Conservation (phyloP, 2,113 vertebrate species). For the Odobenus rosmarus region DNA sequence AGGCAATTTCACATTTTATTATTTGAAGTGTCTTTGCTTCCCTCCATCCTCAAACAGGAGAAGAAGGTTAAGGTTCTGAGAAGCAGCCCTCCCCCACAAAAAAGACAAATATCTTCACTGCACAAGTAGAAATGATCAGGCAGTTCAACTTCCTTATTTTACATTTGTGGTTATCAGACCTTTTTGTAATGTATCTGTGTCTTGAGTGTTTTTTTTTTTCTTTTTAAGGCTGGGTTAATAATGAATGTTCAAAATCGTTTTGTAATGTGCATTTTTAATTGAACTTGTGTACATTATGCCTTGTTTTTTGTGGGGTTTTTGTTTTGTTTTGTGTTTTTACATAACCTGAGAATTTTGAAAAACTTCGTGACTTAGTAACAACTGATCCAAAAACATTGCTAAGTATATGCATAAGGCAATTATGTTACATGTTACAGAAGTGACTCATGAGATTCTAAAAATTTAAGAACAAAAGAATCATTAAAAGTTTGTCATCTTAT, state of each 20-base stretch:
- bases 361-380: constrained; percentile 36
- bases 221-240: not conserved
- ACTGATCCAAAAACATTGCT: constrained; percentile 26
- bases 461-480: constrained; percentile 9
- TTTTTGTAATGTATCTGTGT: not conserved
- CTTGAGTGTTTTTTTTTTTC: not conserved
- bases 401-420: constrained; percentile 35
- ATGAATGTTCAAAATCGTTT: constrained; percentile 12
- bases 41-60: not conserved
- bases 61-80: not conserved
- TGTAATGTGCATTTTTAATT: constrained; percentile 29
- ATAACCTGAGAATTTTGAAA: constrained; percentile 39
- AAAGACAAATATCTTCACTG: not conserved
- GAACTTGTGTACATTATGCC: not conserved
- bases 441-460: constrained; percentile 58
- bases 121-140: not conserved
- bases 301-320: not conserved
- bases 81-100: not conserved
- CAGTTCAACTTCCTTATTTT: not conserved
- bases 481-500: constrained; percentile 10
- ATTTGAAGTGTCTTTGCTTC: not conserved
- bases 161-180: not conserved
- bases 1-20: not conserved
- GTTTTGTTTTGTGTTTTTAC: not conserved
- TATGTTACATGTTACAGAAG: not conserved